Base-by-base conservation (phyloP, 2,888 invertebrate species). In the Electrophaes corylata region DNA sequence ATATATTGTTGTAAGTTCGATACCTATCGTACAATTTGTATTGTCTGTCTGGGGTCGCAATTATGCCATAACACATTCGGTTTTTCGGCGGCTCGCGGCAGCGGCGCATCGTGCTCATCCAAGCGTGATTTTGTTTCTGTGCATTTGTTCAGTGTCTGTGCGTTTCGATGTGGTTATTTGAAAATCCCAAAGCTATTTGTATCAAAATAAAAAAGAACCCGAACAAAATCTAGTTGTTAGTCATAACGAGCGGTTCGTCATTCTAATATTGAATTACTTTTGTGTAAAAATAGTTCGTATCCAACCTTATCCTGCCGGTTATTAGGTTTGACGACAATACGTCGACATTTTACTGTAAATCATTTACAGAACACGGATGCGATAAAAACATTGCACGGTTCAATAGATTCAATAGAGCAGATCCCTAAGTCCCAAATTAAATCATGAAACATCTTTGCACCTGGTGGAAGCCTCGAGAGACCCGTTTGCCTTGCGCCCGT, bases 381-480 rank as follows among this genome's bases (percentile, higher is more conserved):
- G 83, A 83, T 83, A 83, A 84, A 87, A 86, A 84, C 86, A 88
- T 86, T 85, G 82, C 75, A 79, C 83, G 79, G 78, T 88, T 88
- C 87, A 84, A 90, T 87, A 86, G 84, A 88, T 88, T 86, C 88
- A 85, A 89, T 88, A 86, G 83, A 85, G 83, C 82, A 84, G 84
- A 81, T 89, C 90, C 91, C 91, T 81, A 83, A 88, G 86, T 89
- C 91, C 91, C 91, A 91, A 91, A 91, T 91, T 91, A 91, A 90
- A 91, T 91, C 88, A 91, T 86, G 86, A 81, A 87, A 87, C 87
- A 86, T 86, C 87, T 84, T 83, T 82, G 87, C 90, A 91, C 89
- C 90, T 90, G 91, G 80, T 75, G 73, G 80, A 70, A 78, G 71
- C 76, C 80, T 74, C 81, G 76, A 72, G 82, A 79, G 82, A 77